Conservation (phyloP, 2,888 invertebrate genomes). For the Dryococelus australis region DNA sequence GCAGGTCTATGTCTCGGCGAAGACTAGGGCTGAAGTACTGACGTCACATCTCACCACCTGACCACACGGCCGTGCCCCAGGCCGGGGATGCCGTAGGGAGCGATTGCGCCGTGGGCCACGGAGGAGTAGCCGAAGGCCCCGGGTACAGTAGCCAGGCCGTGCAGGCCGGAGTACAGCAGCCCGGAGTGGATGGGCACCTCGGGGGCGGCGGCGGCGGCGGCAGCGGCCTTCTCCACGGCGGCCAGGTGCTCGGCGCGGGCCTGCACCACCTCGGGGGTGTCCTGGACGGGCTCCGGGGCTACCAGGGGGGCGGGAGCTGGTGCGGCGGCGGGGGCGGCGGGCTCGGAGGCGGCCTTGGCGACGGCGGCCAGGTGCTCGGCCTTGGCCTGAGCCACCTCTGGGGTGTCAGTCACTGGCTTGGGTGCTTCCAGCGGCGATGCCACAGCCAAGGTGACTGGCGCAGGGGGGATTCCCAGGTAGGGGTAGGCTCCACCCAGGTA, state of each 20-base stretch:
- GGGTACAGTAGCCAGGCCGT: conserved; percentile 58
- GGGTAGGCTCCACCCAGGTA: too few relatives aligned
- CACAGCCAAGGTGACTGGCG: background rate
- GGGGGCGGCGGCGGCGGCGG: conserved; percentile 52
- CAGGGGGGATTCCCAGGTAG: background rate
- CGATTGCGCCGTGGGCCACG: conserved; percentile 53
- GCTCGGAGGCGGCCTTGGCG: conserved; percentile 51
- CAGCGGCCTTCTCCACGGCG: conserved; percentile 49
- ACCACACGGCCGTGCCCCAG: background rate
- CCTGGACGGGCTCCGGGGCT: conserved; percentile 32
- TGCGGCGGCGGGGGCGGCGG: background rate
- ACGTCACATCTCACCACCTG: background rate
- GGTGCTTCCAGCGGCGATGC: conserved; percentile 26
- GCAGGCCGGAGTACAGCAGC: conserved; percentile 51
- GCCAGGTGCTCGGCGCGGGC: conserved; percentile 58
- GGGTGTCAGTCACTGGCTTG: conserved; percentile 49
- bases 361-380: conserved; percentile 62
- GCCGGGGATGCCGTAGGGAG: background rate
- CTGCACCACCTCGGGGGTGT: conserved; percentile 29
- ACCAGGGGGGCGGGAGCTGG: conserved; percentile 11
- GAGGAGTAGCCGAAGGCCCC: conserved; percentile 31
- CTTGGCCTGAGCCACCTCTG: conserved; percentile 58
- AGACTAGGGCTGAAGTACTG: background rate
- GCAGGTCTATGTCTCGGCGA: background rate
- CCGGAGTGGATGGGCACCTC: conserved; percentile 43